Evolutionary conservation across 2,888 invertebrate species (phyloP).

Genomic region (Sussaba pulchella): DNA sequence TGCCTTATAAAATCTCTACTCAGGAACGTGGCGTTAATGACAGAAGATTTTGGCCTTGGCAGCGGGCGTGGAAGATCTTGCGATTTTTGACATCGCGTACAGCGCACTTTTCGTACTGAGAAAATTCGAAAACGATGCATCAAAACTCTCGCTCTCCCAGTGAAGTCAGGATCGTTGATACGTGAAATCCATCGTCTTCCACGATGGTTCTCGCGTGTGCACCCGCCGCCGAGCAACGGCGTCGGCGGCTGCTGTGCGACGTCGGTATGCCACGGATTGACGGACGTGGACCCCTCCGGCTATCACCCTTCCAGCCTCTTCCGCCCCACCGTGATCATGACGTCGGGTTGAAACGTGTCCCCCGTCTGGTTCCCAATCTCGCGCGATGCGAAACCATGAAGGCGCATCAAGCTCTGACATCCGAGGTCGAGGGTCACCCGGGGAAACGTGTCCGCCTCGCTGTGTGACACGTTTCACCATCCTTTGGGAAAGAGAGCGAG

Average conservation of each 20-base stretch:
- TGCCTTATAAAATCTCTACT: too few relatives aligned
- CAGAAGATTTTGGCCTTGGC: too few relatives aligned
- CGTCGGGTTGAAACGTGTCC: constrained; percentile 21
- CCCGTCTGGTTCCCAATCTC: constrained; percentile 59
- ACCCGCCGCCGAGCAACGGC: constrained; percentile 54
- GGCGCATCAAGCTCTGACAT: constrained; percentile 74
- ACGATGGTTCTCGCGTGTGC: constrained; percentile 2
- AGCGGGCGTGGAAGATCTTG: too few relatives aligned
- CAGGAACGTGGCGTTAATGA: too few relatives aligned
- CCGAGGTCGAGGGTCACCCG: constrained; percentile 52
- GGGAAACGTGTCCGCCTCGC: constrained; percentile 57
- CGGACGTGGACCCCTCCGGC: constrained; percentile 68
- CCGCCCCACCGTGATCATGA: constrained; percentile 58
- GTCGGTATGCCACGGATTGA: constrained; percentile 71
- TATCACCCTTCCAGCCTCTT: constrained; percentile 61
- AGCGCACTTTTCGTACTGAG: too few relatives aligned
- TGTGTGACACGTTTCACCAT: constrained; percentile 55
- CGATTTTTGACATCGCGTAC: too few relatives aligned
- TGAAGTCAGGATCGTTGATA: too few relatives aligned
- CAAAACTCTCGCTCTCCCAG: too few relatives aligned
- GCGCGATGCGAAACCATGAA: constrained; percentile 69
- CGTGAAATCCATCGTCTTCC: too few relatives aligned
- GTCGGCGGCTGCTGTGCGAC: constrained; percentile 16
- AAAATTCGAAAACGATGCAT: too few relatives aligned
- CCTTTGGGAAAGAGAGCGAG: neutral